Conservation (phyloP, 1,140 invertebrate species). For the Steinernema khuongi region DNA sequence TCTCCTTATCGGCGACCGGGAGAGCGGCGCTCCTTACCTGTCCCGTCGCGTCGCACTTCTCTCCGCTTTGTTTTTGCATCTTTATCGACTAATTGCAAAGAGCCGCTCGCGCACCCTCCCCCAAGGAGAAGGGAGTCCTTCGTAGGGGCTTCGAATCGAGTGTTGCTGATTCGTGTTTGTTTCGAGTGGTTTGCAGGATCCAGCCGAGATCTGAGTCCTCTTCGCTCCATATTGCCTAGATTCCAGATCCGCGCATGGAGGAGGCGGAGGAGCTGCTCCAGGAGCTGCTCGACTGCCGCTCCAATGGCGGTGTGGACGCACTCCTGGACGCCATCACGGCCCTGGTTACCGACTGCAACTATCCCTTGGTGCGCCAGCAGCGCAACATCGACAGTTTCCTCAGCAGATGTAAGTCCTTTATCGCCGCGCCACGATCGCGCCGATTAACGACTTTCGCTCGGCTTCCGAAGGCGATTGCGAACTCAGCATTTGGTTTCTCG, state of each 20-base stretch:
- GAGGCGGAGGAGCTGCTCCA: constrained; percentile 1
- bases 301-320: background rate
- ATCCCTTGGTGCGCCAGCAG: constrained; percentile 84
- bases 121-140: too few relatives aligned
- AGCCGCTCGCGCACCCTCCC: too few relatives aligned
- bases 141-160: too few relatives aligned
- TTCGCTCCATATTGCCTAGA: background rate
- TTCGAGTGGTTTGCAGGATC: too few relatives aligned
- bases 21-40: background rate
- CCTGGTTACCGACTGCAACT: constrained; percentile 86
- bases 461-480: background rate
- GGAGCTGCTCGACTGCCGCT: constrained; percentile 8
- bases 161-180: too few relatives aligned
- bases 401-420: constrained; percentile 77
- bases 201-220: too few relatives aligned
- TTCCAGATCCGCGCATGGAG: background rate
- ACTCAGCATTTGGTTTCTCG: too few relatives aligned
- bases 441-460: background rate
- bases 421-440: background rate
- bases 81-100: constrained; percentile 10
- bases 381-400: constrained; percentile 96
- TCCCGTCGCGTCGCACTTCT: background rate
- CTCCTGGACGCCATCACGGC: constrained; percentile 79
- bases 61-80: constrained; percentile 1
- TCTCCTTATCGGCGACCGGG: background rate